Evolutionary conservation across 2,888 invertebrate species (phyloP).

Genomic region (Agrotis exclamationis): DNA sequence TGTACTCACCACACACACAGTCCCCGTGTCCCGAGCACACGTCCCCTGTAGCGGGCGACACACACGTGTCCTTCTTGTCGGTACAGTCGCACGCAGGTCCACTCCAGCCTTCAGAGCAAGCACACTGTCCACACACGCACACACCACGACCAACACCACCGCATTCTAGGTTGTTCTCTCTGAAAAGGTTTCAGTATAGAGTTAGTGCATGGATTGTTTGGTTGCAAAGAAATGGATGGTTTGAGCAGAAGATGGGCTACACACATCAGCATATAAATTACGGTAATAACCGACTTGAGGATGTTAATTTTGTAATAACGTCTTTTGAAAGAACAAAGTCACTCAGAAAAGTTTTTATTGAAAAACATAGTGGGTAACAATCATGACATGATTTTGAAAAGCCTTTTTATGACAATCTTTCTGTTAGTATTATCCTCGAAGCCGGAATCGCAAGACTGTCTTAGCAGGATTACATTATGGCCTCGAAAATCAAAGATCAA

Average conservation of each 20-base stretch:
- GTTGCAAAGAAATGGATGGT: too few species aligned
- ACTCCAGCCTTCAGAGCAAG: conserved; percentile 92
- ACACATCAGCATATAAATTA: not conserved
- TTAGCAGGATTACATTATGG: too few species aligned
- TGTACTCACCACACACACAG: conserved; percentile 93
- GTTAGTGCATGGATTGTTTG: not conserved
- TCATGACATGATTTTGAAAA: too few species aligned
- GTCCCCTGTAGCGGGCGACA: conserved; percentile 86
- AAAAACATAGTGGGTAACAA: too few species aligned
- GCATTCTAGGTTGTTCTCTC: conserved; percentile 85
- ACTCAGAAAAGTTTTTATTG: too few species aligned
- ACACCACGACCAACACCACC: conserved; percentile 93
- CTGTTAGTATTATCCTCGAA: too few species aligned
- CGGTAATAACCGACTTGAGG: not conserved
- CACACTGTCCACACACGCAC: conserved; percentile 95
- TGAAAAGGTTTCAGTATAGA: conserved; percentile 56
- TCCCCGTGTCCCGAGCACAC: conserved; percentile 94
- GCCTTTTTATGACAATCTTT: too few species aligned
- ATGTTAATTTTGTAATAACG: too few species aligned
- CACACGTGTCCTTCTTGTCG: conserved; percentile 86
- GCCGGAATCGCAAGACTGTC: too few species aligned
- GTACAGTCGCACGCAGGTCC: conserved; percentile 92
- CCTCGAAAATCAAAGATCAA: too few species aligned
- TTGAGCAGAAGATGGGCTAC: not conserved
- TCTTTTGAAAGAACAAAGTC: too few species aligned